Percentiles rank a stretch among this genome's conserved stretches.
These are phyloP conservation scores for Gandaritis pyraliata DNA, from an alignment of 2,888 invertebrate genomes.

Conservation along the genomic window DNA sequence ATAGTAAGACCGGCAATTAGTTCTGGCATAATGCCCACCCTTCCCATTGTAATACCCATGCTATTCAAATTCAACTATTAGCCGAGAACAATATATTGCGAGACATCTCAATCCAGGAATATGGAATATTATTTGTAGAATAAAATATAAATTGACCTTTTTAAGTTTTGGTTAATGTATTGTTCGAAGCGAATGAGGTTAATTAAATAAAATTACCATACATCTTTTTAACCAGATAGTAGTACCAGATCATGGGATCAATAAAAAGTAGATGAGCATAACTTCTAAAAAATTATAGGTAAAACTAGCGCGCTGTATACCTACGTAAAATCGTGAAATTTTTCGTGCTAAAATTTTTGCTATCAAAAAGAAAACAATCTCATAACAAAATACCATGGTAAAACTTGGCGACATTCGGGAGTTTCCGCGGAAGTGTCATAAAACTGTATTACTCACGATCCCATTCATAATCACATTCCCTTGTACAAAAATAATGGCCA, in stretches of 20 bases:
- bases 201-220: too few species aligned
- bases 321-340: constrained; percentile 6
- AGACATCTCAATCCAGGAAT: neutral
- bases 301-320: neutral
- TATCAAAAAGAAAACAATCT: constrained; percentile 20
- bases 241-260: too few species aligned
- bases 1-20: constrained; percentile 48
- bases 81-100: neutral
- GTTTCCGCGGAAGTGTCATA: constrained; percentile 27
- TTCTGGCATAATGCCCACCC: constrained; percentile 47
- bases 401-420: constrained; percentile 20
- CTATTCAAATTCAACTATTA: constrained; percentile 24
- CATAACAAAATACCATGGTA: constrained; percentile 14
- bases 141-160: neutral
- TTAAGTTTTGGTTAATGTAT: neutral
- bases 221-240: too few species aligned
- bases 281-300: too few species aligned
- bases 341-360: constrained; percentile 1
- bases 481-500: constrained; percentile 31
- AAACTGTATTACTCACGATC: constrained; percentile 25
- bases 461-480: constrained; percentile 17
- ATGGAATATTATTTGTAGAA: neutral
- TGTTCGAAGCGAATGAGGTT: too few species aligned
- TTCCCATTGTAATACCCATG: constrained; percentile 31
- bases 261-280: too few species aligned